phyloP scores from a whole-genome alignment of 2,797 vertebrate genomes.

The Pipistrellus pygmaeus region DNA sequence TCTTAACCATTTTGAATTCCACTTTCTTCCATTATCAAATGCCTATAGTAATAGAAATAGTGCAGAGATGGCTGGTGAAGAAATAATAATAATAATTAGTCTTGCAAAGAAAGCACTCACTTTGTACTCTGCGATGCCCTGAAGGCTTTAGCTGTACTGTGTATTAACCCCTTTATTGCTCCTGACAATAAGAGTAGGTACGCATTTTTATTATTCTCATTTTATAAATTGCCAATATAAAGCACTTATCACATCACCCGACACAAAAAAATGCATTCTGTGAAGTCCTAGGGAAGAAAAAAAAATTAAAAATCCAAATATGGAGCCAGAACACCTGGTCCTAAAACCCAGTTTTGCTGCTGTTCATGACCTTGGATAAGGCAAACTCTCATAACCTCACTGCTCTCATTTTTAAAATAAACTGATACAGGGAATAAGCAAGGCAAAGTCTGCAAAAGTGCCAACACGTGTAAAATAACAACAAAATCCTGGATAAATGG shows the following conservation, averaged over 20 bases:
- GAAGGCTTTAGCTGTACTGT: background rate
- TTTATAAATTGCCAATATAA: background rate
- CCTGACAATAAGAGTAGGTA: background rate
- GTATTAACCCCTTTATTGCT: background rate
- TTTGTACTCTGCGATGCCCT: too few species aligned
- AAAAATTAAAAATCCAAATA: background rate
- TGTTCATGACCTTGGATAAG: background rate
- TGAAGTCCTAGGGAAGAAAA: background rate
- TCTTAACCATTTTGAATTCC: background rate
- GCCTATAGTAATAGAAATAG: background rate
- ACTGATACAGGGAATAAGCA: background rate
- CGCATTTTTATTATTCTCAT: background rate
- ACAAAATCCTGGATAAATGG: background rate
- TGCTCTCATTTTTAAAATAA: slow-evolving; percentile 56
- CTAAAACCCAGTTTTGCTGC: background rate
- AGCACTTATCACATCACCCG: background rate
- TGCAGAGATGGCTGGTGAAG: background rate
- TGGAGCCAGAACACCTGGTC: background rate
- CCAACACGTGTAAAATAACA: background rate
- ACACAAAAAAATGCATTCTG: background rate
- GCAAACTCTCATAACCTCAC: background rate
- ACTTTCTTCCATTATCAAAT: background rate
- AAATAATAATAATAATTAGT: background rate
- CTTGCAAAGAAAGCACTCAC: background rate
- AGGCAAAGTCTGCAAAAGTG: background rate